Evolutionary conservation across 2,113 vertebrate species (phyloP), one percentile per base, ranked within the genome.

Genomic region (Sturnira hondurensis): DNA sequence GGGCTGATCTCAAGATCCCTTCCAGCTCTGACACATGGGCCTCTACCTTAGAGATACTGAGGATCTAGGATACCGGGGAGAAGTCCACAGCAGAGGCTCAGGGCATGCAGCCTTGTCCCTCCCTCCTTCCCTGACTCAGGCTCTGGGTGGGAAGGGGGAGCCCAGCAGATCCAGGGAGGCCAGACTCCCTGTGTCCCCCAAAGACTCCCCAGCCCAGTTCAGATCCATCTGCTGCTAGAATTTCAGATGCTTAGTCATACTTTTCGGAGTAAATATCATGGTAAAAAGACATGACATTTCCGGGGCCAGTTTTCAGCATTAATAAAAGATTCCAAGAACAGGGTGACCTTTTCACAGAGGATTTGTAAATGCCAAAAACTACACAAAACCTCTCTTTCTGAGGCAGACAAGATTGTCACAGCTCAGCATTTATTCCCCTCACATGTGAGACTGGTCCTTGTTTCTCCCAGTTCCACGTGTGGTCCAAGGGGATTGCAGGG

Each of bases 311-410:
- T 98, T 98, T 98, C 98, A 97, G 97, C 97, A 97, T 98, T 98
- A 98, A 98, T 98, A 98, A 98, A 98, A 97, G 98, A 98, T 98
- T 97, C 98, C 94, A 96, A 96, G 98, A 98, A 97, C 98, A 97
- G 97, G 83, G 63, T 98, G 98, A 99, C 98, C 98, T 99, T 99
- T 99, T 98, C 98, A 98, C 98, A 98, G 98, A 99, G 98, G 98
- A 98, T 99, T 98, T 99, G 98, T 98, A 99, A 99, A 99, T 99
- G 98, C 98, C 98, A 98, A 98, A 98, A 98, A 98, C 98, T 88
- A 98, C 98, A 98, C 98, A 98, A 98, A 98, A 98, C 94, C 97
- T 98, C 98, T 98, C 96, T 98, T 97, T 98, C 96, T 90, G 90
- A 63, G 89, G 97, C 95, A 96, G 97, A 93, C 97, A 93, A 96